Evolutionary conservation across 2,113 vertebrate genomes (phyloP).

Genomic region (Gallinago paraguaiae): DNA sequence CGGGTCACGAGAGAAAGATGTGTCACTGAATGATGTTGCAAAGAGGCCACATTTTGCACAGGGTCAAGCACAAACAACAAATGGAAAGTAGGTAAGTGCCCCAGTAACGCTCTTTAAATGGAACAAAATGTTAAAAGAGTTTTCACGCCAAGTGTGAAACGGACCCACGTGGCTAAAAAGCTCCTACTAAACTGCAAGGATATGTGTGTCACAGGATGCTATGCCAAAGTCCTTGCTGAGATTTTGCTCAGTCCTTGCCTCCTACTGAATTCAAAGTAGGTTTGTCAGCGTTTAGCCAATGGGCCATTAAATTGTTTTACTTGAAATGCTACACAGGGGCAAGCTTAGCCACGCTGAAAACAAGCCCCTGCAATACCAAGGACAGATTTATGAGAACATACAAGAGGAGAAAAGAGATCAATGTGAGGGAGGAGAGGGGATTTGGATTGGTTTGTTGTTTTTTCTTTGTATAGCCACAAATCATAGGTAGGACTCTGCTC

Average conservation of each 20-base stretch:
- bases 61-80: background rate
- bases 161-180: background rate
- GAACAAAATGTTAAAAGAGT: background rate
- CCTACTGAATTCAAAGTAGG: constrained; percentile 25
- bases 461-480: background rate
- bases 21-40: rapidly evolving
- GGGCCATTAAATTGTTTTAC: constrained; percentile 54
- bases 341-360: background rate
- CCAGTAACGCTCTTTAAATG: background rate
- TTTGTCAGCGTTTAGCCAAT: constrained; percentile 11
- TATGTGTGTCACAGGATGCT: background rate
- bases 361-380: background rate
- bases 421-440: background rate
- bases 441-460: background rate
- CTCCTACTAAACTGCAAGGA: background rate
- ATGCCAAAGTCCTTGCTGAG: background rate
- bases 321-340: constrained; percentile 15
- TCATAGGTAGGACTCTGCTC: background rate
- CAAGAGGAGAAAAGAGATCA: background rate
- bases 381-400: background rate
- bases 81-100: background rate
- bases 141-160: background rate
- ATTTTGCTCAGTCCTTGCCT: background rate
- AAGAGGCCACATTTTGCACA: background rate
- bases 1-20: rapidly evolving